Percentiles rank a stretch among this genome's conserved stretches.
These are phyloP conservation scores for Brachionus plicatilis DNA, from an alignment of 1,140 invertebrate species.

Conservation along the genomic window DNA sequence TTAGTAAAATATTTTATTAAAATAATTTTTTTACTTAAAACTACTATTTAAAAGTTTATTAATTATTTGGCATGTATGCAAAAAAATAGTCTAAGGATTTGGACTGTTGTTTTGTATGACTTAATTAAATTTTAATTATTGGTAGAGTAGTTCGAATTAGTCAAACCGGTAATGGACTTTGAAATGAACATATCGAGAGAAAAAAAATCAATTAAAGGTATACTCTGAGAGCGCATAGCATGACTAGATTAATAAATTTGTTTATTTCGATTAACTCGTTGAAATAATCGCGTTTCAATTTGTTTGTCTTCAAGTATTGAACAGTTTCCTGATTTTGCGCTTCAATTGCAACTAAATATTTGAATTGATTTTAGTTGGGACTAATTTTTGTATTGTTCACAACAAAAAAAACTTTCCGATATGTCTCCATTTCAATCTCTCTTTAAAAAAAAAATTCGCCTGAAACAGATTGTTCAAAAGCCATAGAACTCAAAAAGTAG, in stretches of 20 bases:
- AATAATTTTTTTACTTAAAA: not conserved
- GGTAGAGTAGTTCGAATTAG: not conserved
- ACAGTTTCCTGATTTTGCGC: not conserved
- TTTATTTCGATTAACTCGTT: slow-evolving; percentile 1
- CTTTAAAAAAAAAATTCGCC: not conserved
- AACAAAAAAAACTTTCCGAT: not conserved
- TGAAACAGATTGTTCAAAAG: not conserved
- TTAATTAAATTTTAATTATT: not conserved
- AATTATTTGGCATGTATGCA: too few relatives aligned
- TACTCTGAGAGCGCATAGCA: not conserved
- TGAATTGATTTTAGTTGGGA: not conserved
- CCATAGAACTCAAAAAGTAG: not conserved
- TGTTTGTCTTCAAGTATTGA: not conserved
- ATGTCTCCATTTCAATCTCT: not conserved
- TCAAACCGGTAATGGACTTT: not conserved
- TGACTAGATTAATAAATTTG: not conserved
- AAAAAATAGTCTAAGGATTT: too few relatives aligned
- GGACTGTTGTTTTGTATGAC: not conserved
- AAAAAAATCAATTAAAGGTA: not conserved
- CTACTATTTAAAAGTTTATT: not conserved
- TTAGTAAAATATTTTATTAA: not conserved
- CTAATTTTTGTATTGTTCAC: not conserved
- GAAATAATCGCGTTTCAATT: not conserved
- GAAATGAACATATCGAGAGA: not conserved
- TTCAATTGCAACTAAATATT: not conserved